Evolutionary conservation across 2,888 invertebrate genomes (phyloP).

Genomic region (Orchesellides sinensis): DNA sequence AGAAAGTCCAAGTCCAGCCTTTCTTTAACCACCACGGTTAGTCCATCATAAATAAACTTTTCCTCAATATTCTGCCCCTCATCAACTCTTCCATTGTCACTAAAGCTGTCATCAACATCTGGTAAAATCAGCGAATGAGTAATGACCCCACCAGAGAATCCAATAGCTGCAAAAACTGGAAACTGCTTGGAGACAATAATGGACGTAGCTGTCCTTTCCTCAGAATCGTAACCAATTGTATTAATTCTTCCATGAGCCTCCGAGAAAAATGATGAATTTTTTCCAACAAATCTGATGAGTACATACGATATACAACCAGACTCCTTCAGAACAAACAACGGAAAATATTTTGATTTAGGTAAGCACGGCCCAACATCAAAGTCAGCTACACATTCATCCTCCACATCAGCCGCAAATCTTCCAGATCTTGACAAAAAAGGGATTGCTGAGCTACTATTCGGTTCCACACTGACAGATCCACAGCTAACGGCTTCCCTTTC

Average conservation of each 20-base stretch:
- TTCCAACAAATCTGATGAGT: constrained; percentile 61
- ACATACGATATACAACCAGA: constrained; percentile 65
- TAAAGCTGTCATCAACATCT: constrained; percentile 42
- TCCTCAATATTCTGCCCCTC: constrained; percentile 66
- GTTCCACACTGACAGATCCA: constrained; percentile 37
- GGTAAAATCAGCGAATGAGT: constrained; percentile 65
- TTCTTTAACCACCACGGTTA: constrained; percentile 56
- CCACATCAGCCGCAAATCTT: constrained; percentile 44
- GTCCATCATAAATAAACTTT: constrained; percentile 59
- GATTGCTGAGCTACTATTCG: constrained; percentile 31
- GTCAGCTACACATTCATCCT: constrained; percentile 66
- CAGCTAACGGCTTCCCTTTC: constrained; percentile 47
- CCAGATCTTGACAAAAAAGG: constrained; percentile 55
- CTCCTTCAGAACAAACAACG: constrained; percentile 61
- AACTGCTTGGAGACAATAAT: constrained; percentile 62
- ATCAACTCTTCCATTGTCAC: constrained; percentile 36
- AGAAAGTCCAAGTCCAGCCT: constrained; percentile 63
- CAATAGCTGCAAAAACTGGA: constrained; percentile 61
- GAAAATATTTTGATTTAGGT: constrained; percentile 61
- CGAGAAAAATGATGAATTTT: constrained; percentile 28
- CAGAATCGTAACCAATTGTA: constrained; percentile 21
- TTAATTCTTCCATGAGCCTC: constrained; percentile 40
- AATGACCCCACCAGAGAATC: constrained; percentile 57
- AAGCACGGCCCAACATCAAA: constrained; percentile 68
- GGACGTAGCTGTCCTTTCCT: constrained; percentile 36